These are phyloP conservation scores for Nanorana parkeri DNA, from an alignment of 2,113 vertebrate genomes.

Conservation along the genomic window DNA sequence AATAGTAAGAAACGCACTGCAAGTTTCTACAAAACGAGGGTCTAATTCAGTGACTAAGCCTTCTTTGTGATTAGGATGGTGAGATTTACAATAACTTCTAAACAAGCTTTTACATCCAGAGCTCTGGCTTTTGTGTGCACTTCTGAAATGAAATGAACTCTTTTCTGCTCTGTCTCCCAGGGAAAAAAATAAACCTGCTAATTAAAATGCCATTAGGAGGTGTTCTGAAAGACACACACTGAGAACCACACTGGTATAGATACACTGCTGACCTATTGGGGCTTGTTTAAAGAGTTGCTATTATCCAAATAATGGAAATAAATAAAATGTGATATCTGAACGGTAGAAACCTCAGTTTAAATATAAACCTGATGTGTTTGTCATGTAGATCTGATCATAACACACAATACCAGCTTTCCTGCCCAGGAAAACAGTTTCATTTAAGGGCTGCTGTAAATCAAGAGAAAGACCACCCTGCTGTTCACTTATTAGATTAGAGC, in stretches of 20 bases:
- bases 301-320: no score
- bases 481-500: no score
- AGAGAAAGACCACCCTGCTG: no score
- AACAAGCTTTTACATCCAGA: constrained; percentile 40
- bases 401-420: no score
- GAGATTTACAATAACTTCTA: constrained; percentile 42
- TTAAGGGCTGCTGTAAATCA: no score
- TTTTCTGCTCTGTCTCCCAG: constrained; percentile 21
- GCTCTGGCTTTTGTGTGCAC: constrained; percentile 24
- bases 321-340: no score
- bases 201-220: constrained; percentile 29
- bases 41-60: constrained; percentile 37
- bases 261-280: no score
- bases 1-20: neutral
- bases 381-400: no score
- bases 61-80: constrained; percentile 24
- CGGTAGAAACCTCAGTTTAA: no score
- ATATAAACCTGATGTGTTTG: no score
- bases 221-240: neutral
- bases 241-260: neutral
- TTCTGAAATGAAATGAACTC: constrained; percentile 9
- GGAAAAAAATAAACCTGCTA: constrained; percentile 3
- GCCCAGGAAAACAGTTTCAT: no score
- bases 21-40: constrained; percentile 10
- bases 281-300: no score